Evolutionary conservation across 2,888 invertebrate genomes (phyloP).

Genomic region (Scrobipalpa atriplicella): DNA sequence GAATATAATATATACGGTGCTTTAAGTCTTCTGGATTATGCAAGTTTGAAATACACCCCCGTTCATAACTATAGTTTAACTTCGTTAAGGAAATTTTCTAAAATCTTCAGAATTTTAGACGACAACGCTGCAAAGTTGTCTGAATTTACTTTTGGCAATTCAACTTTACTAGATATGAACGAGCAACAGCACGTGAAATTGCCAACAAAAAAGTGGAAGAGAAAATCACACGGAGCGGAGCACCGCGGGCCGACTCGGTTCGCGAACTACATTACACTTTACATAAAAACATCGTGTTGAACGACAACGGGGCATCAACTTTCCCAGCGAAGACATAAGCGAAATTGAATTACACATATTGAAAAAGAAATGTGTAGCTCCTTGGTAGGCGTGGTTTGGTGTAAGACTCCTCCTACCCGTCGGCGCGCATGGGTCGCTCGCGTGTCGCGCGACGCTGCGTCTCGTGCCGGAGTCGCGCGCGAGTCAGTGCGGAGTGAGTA

Average conservation of each 20-base stretch:
- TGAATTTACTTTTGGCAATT: slow-evolving; percentile 43
- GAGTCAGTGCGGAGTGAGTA: slow-evolving; percentile 59
- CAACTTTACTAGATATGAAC: slow-evolving; percentile 60
- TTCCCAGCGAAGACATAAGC: slow-evolving; percentile 83
- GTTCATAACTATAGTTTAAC: not conserved
- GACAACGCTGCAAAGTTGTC: slow-evolving; percentile 39
- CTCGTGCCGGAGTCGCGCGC: slow-evolving; percentile 31
- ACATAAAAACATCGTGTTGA: slow-evolving; percentile 83
- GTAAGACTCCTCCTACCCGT: slow-evolving; percentile 75
- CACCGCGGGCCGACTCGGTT: slow-evolving; percentile 74
- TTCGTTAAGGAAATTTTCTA: not conserved
- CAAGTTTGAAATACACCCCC: slow-evolving; percentile 14
- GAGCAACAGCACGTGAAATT: slow-evolving; percentile 76
- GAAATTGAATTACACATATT: slow-evolving; percentile 84
- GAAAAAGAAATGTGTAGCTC: slow-evolving; percentile 83
- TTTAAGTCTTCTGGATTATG: slow-evolving; percentile 10
- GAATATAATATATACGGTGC: slow-evolving; percentile 19
- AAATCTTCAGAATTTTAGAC: slow-evolving; percentile 13
- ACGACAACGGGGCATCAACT: slow-evolving; percentile 83
- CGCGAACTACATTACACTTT: slow-evolving; percentile 82
- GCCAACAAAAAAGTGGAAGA: slow-evolving; percentile 62
- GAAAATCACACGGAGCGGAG: slow-evolving; percentile 70
- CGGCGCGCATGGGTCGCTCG: slow-evolving; percentile 73
- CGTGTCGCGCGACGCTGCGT: slow-evolving; percentile 48
- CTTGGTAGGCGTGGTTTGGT: slow-evolving; percentile 80